Evolutionary conservation across 2,113 vertebrate species (phyloP).

Genomic region (Speoplatyrhinus poulsoni): DNA sequence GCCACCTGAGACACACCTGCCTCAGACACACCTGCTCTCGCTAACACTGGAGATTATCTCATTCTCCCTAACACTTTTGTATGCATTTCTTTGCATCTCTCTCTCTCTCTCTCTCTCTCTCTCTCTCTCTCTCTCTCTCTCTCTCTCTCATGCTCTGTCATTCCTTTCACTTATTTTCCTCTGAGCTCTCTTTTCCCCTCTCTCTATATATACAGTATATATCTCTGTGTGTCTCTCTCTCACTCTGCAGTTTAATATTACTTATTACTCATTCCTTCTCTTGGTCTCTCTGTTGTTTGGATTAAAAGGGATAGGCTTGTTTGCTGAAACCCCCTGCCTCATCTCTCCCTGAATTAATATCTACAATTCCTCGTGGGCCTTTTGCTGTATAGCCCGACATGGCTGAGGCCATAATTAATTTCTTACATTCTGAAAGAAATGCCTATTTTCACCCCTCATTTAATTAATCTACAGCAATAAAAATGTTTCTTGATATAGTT

Average conservation of each 20-base stretch:
- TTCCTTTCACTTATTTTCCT: not conserved
- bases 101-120: not conserved
- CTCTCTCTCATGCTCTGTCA: not conserved
- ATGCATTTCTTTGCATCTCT: not conserved
- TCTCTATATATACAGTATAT: not conserved
- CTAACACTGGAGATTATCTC: not conserved
- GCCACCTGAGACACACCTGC: slow-evolving; percentile 2
- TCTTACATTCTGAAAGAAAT: slow-evolving; percentile 70
- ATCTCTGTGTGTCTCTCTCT: not conserved
- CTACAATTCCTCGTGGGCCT: slow-evolving; percentile 67
- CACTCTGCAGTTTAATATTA: slow-evolving; percentile 48
- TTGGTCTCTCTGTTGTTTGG: slow-evolving; percentile 11
- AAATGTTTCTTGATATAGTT: slow-evolving; percentile 43
- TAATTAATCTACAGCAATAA: slow-evolving; percentile 69
- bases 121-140: not conserved
- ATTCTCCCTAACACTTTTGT: not conserved
- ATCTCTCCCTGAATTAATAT: slow-evolving; percentile 58
- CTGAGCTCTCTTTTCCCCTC: not conserved
- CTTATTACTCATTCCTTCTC: slow-evolving; percentile 47
- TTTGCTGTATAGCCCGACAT: slow-evolving; percentile 56
- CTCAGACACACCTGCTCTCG: not conserved
- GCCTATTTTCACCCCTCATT: slow-evolving; percentile 57
- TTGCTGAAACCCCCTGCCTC: slow-evolving; percentile 28
- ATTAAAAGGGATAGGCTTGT: slow-evolving; percentile 25
- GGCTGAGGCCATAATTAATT: slow-evolving; percentile 71